Evolutionary conservation across 2,888 invertebrate genomes (phyloP), one percentile per base, ranked within the genome.

Genomic region (Zaprionus lineosus): DNA sequence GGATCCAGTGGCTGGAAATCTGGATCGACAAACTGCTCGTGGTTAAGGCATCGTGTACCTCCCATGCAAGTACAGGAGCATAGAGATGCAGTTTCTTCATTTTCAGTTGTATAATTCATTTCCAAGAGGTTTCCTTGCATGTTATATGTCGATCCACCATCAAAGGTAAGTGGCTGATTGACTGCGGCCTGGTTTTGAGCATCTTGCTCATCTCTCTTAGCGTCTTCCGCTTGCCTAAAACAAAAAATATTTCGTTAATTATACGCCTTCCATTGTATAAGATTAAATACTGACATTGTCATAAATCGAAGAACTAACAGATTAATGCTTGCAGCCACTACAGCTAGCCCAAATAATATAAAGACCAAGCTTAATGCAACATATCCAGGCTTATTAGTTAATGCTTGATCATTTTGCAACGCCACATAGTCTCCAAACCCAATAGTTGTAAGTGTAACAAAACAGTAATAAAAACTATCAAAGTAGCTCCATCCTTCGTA

Each of bases 401-500:
- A 91, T 0, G 98, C 98, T 90, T 97, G 95, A 87, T 98, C 97
- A 86, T 98, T 98, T 92, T 96, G 96, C 58, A 99, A 92, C 2
- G 99, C 99, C 7, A 99, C 99, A 88, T 97, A 99, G 89, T 99
- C 99, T 0, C 99, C 99, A 88, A 99, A 99, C 1, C 99, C 98
- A 71, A 98, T 99, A 3, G 98, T 99, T 1, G 98, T 99, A 28
- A 98, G 92, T 0, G 98, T 99, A n/a, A 99, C 98, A 89, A 99
- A 98, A 89, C 99, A 99, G 89, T 99, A 99, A 89, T 99, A 99
- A 87, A 98, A 97, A 84, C 98, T 96, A 88, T 98, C 97, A 87
- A 98, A 97, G 89, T 98, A 99, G 73, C 94, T 95, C 99, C 99
- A 99, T 7, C 96, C 95, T 90, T 99, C 99, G 88, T 97, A 98